Evolutionary conservation across 2,888 invertebrate genomes (phyloP), one percentile per base, ranked within the genome.

Genomic region (Uloborus plumipes): DNA sequence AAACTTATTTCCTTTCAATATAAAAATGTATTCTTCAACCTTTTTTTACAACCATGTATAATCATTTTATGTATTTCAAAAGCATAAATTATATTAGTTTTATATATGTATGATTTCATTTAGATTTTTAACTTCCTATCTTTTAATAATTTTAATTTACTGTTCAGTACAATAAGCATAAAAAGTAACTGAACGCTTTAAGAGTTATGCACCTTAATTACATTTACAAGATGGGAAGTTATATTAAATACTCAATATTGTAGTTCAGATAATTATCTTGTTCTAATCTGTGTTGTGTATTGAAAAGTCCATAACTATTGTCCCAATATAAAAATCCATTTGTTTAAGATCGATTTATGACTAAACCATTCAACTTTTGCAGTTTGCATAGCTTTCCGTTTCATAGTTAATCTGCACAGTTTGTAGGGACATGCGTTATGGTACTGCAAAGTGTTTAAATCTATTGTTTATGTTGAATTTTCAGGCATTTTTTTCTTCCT

Each of bases 131-230:
- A 66, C 39, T 51, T 26, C 51, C 22, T 47, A 18, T 13, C 64
- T n/a, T 74, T 64, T 65, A 65, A 78, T 71, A n/a, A n/a, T 64
- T 69, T 76, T 71, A 26, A 62, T 71, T 39, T 65, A 16, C 55
- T 70, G 76, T 78, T 78, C 77, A 78, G 77, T 78, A 76, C 55
- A 50, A 71, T 78, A 70, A 71, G 58, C 77, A 78, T 65, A 71
- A 55, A n/a, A 58, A 71, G 31, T 50, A 16, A 50, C 64, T 76
- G 76, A 62, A 76, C 69, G 53, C 62, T 76, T 62, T 3, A 64
- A 70, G 70, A 67, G 70, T 58, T 70, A 66, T 80, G 62, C 69
- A 61, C 47, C 39, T 62, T 53, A 47, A 67, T 72, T 73, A 62
- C 69, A 58, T 59, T 66, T 58, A 49, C 50, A 74, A 70, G 67